A percentile compares a stretch with the other conserved stretches of the same genome.
Conservation (phyloP, 1,140 invertebrate genomes). For the Micrasema minimum region DNA sequence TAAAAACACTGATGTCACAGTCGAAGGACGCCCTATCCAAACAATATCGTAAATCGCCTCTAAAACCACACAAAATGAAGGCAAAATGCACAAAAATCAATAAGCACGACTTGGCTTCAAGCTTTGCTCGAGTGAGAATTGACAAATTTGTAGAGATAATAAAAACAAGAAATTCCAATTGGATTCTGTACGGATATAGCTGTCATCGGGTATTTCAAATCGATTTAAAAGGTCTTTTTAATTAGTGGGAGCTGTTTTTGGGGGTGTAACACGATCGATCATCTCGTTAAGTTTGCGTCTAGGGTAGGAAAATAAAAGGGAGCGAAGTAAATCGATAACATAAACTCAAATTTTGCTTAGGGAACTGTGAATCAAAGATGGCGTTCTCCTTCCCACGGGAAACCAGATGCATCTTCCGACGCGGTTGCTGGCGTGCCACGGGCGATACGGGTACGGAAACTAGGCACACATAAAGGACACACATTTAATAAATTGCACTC, state of each 20-base stretch:
- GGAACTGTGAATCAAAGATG: conserved; percentile 25
- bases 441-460: not conserved
- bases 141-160: not conserved
- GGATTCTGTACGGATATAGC: not conserved
- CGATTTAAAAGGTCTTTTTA: not conserved
- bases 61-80: conserved; percentile 9
- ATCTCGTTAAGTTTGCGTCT: not conserved
- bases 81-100: conserved; percentile 34
- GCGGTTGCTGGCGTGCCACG: not conserved
- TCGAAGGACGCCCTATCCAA: not conserved
- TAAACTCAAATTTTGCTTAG: conserved; percentile 31
- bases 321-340: conserved; percentile 25
- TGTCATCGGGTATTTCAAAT: not conserved
- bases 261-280: conserved; percentile 24
- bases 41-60: conserved; percentile 6
- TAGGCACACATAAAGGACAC: not conserved
- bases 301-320: conserved; percentile 36
- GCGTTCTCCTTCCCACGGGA: conserved; percentile 8
- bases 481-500: conserved; percentile 17
- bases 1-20: conserved; percentile 41
- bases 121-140: not conserved
- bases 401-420: conserved; percentile 25
- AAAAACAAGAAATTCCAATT: conserved; percentile 22
- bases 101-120: not conserved
- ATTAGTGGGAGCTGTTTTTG: not conserved